These are phyloP conservation scores for Aulostomus chinensis DNA, from an alignment of 2,797 vertebrate species.

Conservation along the genomic window DNA sequence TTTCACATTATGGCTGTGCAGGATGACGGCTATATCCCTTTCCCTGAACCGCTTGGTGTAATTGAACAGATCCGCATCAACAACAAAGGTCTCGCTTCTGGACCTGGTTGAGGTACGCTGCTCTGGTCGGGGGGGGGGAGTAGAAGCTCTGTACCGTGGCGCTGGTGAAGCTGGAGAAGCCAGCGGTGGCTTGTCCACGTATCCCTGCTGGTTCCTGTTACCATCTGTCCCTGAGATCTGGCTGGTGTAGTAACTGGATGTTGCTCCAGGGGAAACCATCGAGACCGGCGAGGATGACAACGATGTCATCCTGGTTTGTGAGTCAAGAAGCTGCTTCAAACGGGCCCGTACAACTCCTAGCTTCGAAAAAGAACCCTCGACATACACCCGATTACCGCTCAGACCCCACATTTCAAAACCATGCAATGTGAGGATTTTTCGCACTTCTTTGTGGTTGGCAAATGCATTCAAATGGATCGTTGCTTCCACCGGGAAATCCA, in stretches of 20 bases:
- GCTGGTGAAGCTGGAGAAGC: neutral
- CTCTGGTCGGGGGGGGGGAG: neutral
- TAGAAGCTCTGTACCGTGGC: neutral
- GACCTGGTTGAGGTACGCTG: neutral
- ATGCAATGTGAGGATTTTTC: slow-evolving; percentile 22
- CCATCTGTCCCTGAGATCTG: neutral
- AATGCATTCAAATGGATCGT: slow-evolving; percentile 51
- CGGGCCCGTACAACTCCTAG: slow-evolving; percentile 45
- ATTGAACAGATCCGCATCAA: slow-evolving; percentile 41
- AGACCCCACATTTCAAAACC: slow-evolving; percentile 24
- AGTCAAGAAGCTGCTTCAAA: slow-evolving; percentile 31
- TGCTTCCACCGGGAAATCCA: slow-evolving; percentile 67
- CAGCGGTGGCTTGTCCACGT: neutral
- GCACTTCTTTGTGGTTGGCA: neutral
- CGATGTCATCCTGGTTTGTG: neutral
- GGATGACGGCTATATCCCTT: neutral
- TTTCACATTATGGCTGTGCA: neutral
- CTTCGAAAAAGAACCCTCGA: slow-evolving; percentile 65
- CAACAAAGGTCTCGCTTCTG: neutral
- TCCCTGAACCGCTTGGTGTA: slow-evolving; percentile 31
- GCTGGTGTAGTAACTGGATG: slow-evolving; percentile 2
- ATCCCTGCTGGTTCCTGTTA: neutral
- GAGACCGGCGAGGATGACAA: neutral
- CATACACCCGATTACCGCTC: neutral
- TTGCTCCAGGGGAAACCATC: slow-evolving; percentile 9